These are phyloP conservation scores for Motacilla alba DNA, from an alignment of 2,113 vertebrate species.

Conservation along the genomic window DNA sequence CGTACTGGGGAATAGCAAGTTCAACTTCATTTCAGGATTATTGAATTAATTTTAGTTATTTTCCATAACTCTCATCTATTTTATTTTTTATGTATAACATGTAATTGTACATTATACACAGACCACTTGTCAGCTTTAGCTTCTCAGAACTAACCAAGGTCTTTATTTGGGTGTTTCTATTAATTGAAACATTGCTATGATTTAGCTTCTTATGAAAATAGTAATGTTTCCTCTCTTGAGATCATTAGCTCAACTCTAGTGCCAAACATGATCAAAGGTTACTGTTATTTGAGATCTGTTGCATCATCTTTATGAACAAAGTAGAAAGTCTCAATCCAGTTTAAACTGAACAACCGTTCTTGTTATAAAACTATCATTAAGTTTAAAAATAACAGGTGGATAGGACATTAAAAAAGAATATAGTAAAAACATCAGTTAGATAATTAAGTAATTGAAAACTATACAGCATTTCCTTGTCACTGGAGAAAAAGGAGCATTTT, in stretches of 20 bases:
- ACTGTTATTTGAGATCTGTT: background rate
- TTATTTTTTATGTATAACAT: background rate
- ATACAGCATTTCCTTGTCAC: background rate
- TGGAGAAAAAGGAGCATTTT: background rate
- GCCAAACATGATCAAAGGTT: slow-evolving; percentile 12
- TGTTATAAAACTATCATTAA: background rate
- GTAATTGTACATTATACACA: background rate
- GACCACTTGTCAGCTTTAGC: background rate
- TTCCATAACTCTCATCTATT: background rate
- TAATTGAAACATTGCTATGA: background rate
- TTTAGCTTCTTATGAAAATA: background rate
- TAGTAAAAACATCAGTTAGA: background rate
- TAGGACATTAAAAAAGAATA: background rate
- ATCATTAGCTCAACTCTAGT: background rate
- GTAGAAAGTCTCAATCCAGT: background rate
- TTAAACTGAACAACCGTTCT: background rate
- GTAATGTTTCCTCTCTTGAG: background rate
- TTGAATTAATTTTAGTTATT: background rate
- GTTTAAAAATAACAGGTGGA: background rate
- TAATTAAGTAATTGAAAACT: background rate
- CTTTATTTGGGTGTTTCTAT: background rate
- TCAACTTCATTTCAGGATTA: background rate
- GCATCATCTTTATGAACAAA: background rate
- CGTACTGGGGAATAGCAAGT: background rate
- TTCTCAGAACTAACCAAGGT: background rate